A percentile compares a stretch with the other conserved stretches of the same genome.
Evolutionary conservation across 2,113 vertebrate species (phyloP).

Genomic region (Corythaixoides concolor): DNA sequence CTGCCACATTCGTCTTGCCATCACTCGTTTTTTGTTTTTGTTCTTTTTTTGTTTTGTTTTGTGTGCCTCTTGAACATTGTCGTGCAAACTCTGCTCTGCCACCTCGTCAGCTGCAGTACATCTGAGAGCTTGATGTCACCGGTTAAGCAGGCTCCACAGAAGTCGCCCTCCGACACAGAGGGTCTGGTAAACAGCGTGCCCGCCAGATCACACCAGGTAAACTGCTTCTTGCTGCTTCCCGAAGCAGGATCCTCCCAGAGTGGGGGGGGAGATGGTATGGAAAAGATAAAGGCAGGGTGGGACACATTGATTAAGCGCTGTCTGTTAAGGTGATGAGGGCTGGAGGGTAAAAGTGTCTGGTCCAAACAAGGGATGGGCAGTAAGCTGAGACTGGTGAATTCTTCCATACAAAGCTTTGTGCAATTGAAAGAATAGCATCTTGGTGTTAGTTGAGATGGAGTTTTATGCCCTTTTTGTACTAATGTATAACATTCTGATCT

Average conservation of each 20-base stretch:
- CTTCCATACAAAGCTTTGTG: not conserved
- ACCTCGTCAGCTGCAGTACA: slow-evolving; percentile 84
- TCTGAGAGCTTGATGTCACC: slow-evolving; percentile 88
- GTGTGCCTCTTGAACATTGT: slow-evolving; percentile 68
- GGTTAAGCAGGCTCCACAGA: slow-evolving; percentile 86
- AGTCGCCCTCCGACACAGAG: slow-evolving; percentile 85
- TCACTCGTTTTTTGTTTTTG: slow-evolving; percentile 52
- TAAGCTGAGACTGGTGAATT: not conserved
- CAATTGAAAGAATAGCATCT: not conserved
- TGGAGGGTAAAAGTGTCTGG: not conserved
- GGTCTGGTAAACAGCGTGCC: slow-evolving; percentile 85
- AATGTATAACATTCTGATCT: not conserved
- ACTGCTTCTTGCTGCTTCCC: slow-evolving; percentile 36
- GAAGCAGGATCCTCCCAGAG: not conserved
- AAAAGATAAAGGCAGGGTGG: slow-evolving; percentile 12
- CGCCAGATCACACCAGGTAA: slow-evolving; percentile 90
- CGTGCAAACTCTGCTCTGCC: slow-evolving; percentile 69
- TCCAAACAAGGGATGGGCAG: not conserved
- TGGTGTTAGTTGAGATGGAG: not conserved
- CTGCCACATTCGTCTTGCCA: slow-evolving; percentile 48
- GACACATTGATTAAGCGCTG: not conserved
- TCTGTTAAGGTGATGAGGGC: not conserved
- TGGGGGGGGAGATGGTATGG: not conserved
- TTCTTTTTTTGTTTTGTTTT: not conserved
- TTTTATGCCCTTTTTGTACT: not conserved